phyloP scores from a whole-genome alignment of 2,888 invertebrate species.

The Drosophila glabriapex region DNA sequence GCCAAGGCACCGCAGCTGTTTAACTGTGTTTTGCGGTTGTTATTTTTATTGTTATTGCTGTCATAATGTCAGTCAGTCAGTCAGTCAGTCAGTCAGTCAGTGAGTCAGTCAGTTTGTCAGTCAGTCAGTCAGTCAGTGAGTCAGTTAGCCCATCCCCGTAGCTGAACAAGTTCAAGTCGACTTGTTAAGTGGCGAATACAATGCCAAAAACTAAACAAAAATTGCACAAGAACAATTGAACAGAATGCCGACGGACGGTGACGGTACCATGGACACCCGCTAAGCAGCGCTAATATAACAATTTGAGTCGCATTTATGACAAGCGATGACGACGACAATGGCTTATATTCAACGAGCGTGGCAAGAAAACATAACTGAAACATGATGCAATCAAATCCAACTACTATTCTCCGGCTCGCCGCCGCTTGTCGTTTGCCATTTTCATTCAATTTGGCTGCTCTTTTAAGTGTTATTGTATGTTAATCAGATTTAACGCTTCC shows the following conservation, averaged over 20 bases:
- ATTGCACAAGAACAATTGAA: too few species aligned
- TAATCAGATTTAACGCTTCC: constrained; percentile 56
- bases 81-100: neutral
- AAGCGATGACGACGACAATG: constrained; percentile 45
- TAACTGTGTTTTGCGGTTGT: neutral
- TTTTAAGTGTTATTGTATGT: constrained; percentile 57
- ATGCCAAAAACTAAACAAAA: neutral
- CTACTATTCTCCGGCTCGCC: neutral
- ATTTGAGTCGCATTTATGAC: constrained; percentile 37
- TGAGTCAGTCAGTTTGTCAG: constrained; percentile 12
- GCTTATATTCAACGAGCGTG: constrained; percentile 26
- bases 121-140: neutral
- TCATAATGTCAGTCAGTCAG: constrained; percentile 29
- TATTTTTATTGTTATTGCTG: constrained; percentile 24
- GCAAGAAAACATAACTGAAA: constrained; percentile 15
- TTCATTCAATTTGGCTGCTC: constrained; percentile 21
- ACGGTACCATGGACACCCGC: constrained; percentile 30
- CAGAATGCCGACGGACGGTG: constrained; percentile 7
- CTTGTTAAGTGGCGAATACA: neutral
- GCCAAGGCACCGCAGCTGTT: constrained; percentile 22
- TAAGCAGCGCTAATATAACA: constrained; percentile 30
- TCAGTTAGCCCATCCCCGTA: neutral
- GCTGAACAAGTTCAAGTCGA: constrained; percentile 23
- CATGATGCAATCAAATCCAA: constrained; percentile 21
- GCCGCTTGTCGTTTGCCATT: neutral